Base-by-base conservation (phyloP, 1,140 invertebrate species). In the Drosophila paulistorum region DNA sequence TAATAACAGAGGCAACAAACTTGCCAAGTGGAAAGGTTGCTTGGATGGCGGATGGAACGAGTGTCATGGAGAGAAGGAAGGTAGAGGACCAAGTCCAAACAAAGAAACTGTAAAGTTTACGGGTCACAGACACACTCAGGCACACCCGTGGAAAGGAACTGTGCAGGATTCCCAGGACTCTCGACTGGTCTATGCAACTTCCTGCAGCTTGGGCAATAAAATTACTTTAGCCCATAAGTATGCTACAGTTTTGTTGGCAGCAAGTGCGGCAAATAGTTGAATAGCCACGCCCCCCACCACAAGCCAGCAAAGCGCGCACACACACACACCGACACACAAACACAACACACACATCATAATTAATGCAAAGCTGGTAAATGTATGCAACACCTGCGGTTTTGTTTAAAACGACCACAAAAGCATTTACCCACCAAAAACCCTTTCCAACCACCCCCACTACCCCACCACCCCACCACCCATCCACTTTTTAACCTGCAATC, bases 341-440 rank as follows among this genome's bases (percentile, higher is more conserved):
- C 60, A 77, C 79, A 77, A 85, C 45, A 77, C 74, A 76, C 74
- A 77, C 79, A 77, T 91, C 85, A 91, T 91, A 91, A 91, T 91
- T 91, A 91, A 91, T 91, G 90, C 90, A 91, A 91, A 91, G 90
- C 90, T 91, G 75, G 77, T 68, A 81, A 91, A 91, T 86, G 82
- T 90, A 87, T 91, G 90, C 90, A 91, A 91, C 90, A 91, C 90
- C 90, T 91, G 90, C 78, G 90, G 90, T 91, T 62, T 91, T 80
- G 90, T 91, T 91, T 86, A 75, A 90, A 90, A 87, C 82, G 90
- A 91, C 90, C 90, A 67, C 87, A 91, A 91, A 81, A 79, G 77
- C 79, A 30, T 23, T 37, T 41, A 71, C 69, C 74, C 69, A 68
- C 37, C 37, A 11, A 39, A 39, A 13, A 11, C 37, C 45, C 51